Evolutionary conservation across 2,113 vertebrate genomes (phyloP).

Genomic region (Lycaon pictus): DNA sequence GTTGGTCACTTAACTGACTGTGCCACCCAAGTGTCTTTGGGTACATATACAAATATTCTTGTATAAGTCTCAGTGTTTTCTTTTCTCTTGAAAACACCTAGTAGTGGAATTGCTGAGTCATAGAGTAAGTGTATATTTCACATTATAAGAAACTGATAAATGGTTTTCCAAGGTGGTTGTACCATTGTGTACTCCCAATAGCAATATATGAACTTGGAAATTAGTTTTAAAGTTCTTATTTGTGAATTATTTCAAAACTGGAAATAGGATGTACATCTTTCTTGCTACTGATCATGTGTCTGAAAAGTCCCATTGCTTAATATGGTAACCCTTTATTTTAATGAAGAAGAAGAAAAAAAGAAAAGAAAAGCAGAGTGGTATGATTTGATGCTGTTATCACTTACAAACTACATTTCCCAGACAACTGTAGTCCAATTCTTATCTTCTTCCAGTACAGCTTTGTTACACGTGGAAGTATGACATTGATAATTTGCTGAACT

Average conservation of each 20-base stretch:
- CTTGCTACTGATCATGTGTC: neutral
- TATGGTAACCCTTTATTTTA: neutral
- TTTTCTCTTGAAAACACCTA: constrained; percentile 42
- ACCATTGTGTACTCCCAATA: neutral
- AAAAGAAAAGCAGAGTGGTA: neutral
- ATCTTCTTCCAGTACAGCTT: constrained; percentile 68
- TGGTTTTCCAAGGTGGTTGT: neutral
- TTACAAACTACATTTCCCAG: constrained; percentile 1
- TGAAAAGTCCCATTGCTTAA: constrained; percentile 34
- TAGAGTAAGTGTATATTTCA: constrained; percentile 11
- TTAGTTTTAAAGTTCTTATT: constrained; percentile 44
- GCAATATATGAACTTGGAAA: neutral
- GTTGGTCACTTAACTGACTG: neutral
- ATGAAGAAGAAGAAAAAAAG: constrained; percentile 11
- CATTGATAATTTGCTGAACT: constrained; percentile 77
- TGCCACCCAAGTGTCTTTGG: neutral
- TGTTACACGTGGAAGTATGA: constrained; percentile 78
- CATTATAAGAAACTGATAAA: neutral
- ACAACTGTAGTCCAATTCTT: constrained; percentile 77
- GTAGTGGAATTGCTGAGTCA: neutral
- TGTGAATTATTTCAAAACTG: constrained; percentile 45
- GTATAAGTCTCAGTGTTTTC: neutral
- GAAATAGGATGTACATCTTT: constrained; percentile 13
- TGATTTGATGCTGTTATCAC: neutral
- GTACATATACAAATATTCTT: neutral